Base-by-base conservation (phyloP, 1,140 invertebrate species). In the Notospermus geniculatus region DNA sequence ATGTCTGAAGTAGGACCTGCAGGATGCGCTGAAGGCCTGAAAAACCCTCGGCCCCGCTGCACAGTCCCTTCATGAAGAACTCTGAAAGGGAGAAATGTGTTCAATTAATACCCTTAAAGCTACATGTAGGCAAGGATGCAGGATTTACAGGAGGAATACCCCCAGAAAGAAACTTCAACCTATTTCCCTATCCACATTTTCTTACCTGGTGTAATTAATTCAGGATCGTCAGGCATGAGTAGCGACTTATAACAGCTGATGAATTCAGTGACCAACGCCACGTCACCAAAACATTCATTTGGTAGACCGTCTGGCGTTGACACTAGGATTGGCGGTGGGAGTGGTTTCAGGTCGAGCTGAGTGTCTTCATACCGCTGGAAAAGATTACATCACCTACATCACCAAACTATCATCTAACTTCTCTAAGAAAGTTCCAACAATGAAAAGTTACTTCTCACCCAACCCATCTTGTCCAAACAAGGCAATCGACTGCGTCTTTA, bases 241-340 rank as follows among this genome's bases (percentile, higher is more conserved):
- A 81, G 59, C 17, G 74, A 75, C 52, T 67, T 58, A 63, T 71
- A 81, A 59, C 73, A 77, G 25, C 68, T 72, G 54, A 81, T 75
- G 59, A 81, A 80, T 52, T 80, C 76, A 29, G 76, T 75, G 5
- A 80, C 70, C 76, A 80, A 78, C 57, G 73, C 70, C 64, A 81
- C 70, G 65, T 80, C 78, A 30, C 78, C 79, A 72, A 81, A 81
- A 41, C 73, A 32, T 60, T 78, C 75, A 67, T 79, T 79, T 0
- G 78, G 75, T 13, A 81, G 53, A 15, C 73, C 72, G 23, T 80
- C 78, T 17, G 79, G 79, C 13, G 73, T 79, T 1, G 71, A 41
- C 2, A 80, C 78, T 30, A 78, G 54, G 50, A 73, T 76, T 9
- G 77, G 71, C 9, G 57, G 28, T 17, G 79, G 79, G n/a, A 81